Evolutionary conservation across 2,797 vertebrate species (phyloP).

Genomic region (Hyperoplus immaculatus): DNA sequence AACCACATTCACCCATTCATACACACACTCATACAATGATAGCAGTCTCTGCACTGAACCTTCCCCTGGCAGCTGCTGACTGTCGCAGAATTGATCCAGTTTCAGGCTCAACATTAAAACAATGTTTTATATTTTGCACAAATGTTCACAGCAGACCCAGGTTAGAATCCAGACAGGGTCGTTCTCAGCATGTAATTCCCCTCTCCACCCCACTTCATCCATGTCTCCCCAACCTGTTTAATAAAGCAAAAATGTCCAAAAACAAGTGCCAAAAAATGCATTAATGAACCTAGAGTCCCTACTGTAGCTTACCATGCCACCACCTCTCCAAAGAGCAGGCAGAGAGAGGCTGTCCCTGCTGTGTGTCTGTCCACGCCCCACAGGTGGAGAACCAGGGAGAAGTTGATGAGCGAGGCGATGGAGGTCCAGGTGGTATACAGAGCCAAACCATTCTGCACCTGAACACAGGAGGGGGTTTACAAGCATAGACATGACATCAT

Average conservation of each 20-base stretch:
- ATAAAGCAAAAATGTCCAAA: no score
- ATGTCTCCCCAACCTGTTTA: no score
- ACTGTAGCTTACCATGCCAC: conserved; percentile 73
- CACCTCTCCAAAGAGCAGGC: conserved; percentile 80
- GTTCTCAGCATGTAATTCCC: no score
- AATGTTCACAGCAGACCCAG: background rate
- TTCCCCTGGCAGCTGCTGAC: background rate
- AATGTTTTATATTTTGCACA: background rate
- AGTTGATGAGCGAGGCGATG: conserved; percentile 89
- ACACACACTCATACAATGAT: no score
- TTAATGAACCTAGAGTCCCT: no score
- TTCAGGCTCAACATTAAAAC: background rate
- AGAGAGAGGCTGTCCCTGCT: conserved; percentile 80
- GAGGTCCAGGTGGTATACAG: conserved; percentile 88
- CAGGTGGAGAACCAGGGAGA: conserved; percentile 84
- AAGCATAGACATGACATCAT: background rate
- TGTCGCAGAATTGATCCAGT: background rate
- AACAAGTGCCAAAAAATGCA: no score
- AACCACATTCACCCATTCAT: no score
- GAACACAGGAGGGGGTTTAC: background rate
- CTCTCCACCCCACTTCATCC: no score
- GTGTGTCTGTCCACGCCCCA: conserved; percentile 76
- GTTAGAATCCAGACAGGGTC: no score
- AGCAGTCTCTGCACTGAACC: background rate
- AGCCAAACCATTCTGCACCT: conserved; percentile 91